A percentile compares a stretch with the other conserved stretches of the same genome.
phyloP scores from a whole-genome alignment of 2,797 vertebrate genomes.

The Discoglossus pictus region DNA sequence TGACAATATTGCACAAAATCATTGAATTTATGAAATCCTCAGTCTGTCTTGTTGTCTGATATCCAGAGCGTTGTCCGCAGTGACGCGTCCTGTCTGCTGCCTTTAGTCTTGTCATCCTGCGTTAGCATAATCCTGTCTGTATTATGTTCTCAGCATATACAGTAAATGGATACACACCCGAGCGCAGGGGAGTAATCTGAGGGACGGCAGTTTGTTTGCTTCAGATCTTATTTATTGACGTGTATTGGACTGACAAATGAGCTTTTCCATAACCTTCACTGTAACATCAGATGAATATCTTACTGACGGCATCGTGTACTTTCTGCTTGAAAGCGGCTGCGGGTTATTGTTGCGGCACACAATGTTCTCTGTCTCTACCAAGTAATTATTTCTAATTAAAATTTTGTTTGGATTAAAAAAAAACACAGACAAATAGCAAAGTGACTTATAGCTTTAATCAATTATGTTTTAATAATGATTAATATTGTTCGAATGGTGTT shows the following conservation, averaged over 20 bases:
- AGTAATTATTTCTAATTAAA: slow-evolving; percentile 38
- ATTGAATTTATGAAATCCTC: too few relatives aligned
- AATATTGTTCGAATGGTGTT: background rate
- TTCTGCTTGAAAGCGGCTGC: slow-evolving; percentile 1
- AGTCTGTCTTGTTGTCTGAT: too few relatives aligned
- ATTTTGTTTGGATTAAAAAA: slow-evolving; percentile 20
- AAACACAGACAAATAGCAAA: slow-evolving; percentile 10
- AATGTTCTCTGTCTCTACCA: slow-evolving; percentile 3
- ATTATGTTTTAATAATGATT: slow-evolving; percentile 7
- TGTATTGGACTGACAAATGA: slow-evolving; percentile 54
- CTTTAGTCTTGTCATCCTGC: slow-evolving; percentile 62
- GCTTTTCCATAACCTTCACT: slow-evolving; percentile 59
- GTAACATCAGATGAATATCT: slow-evolving; percentile 55
- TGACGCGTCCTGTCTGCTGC: slow-evolving; percentile 62
- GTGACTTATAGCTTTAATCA: slow-evolving; percentile 13
- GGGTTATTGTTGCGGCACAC: slow-evolving; percentile 4
- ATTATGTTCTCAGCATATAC: slow-evolving; percentile 50
- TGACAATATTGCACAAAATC: too few relatives aligned
- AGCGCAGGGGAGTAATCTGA: slow-evolving; percentile 62
- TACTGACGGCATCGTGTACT: slow-evolving; percentile 38
- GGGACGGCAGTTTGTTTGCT: slow-evolving; percentile 59
- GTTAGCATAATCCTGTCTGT: slow-evolving; percentile 50
- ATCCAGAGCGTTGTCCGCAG: slow-evolving; percentile 59
- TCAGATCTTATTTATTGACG: slow-evolving; percentile 59
- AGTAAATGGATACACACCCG: slow-evolving; percentile 53